Evolutionary conservation across 1,140 invertebrate species (phyloP).

Genomic region (Hyphantria cunea): DNA sequence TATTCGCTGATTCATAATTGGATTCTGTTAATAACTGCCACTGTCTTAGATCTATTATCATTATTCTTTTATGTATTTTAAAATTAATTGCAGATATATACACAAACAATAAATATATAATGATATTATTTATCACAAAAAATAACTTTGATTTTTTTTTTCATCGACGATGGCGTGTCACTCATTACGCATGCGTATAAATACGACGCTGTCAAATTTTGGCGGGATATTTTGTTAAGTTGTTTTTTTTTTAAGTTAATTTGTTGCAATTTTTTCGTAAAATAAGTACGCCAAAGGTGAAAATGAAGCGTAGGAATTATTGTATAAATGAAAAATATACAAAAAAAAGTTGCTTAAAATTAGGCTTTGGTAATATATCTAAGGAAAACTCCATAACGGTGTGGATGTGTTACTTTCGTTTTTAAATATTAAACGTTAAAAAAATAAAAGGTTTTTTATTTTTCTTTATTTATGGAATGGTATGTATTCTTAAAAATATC

Average conservation of each 20-base stretch:
- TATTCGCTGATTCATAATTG: neutral
- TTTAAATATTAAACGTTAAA: neutral
- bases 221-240: slow-evolving; percentile 66
- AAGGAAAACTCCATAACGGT: neutral
- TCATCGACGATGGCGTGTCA: too few species aligned
- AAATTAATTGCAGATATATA: too few species aligned
- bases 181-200: slow-evolving; percentile 11
- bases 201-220: slow-evolving; percentile 37
- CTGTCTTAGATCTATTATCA: too few species aligned
- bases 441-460: neutral
- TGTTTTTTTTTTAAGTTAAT: slow-evolving; percentile 63
- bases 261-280: slow-evolving; percentile 68
- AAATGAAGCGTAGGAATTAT: slow-evolving; percentile 49
- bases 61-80: neutral
- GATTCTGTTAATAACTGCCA: neutral
- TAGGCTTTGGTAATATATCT: slow-evolving; percentile 20
- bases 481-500: neutral
- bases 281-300: slow-evolving; percentile 72
- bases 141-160: too few species aligned
- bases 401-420: slow-evolving; percentile 6
- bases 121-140: too few species aligned
- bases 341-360: slow-evolving; percentile 67
- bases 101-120: too few species aligned
- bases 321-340: slow-evolving; percentile 75
- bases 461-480: neutral